Percentiles rank a stretch among this genome's conserved stretches.
Conservation (phyloP, 2,888 invertebrate genomes). For the Trypoxylon attenuatum region DNA sequence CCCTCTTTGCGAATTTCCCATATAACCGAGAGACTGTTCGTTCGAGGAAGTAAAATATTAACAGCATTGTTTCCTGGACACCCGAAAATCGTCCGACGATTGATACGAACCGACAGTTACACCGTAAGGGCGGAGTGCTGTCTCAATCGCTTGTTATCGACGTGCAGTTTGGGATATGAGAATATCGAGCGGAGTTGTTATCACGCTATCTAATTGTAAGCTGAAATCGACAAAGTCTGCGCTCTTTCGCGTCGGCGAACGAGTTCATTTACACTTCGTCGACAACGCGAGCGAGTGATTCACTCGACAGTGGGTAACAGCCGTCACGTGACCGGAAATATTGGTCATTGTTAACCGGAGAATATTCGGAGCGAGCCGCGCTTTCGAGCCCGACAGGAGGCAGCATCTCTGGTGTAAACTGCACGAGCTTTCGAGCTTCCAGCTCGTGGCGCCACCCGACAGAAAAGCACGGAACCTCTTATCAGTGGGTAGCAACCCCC, state of each 20-base stretch:
- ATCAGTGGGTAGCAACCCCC: constrained; percentile 30
- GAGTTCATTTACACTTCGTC: constrained; percentile 17
- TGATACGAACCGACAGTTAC: too few species aligned
- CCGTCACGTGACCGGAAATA: constrained; percentile 58
- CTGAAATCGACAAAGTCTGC: constrained; percentile 15
- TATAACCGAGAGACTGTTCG: too few species aligned
- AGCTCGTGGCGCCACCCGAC: constrained; percentile 60
- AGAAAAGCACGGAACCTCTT: constrained; percentile 55
- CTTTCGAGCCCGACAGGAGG: constrained; percentile 58
- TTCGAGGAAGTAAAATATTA: too few species aligned
- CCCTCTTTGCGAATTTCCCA: too few species aligned
- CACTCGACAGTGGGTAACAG: constrained; percentile 64
- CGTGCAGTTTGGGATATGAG: too few species aligned
- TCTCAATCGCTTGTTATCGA: too few species aligned
- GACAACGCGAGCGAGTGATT: constrained; percentile 35
- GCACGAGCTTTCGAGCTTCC: constrained; percentile 50
- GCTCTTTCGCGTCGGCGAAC: not conserved
- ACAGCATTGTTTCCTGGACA: too few species aligned
- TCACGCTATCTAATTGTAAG: constrained; percentile 14
- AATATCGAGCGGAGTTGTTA: not conserved
- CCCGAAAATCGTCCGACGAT: too few species aligned
- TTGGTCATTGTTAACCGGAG: constrained; percentile 60
- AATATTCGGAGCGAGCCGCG: constrained; percentile 46
- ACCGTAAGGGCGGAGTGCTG: too few species aligned
- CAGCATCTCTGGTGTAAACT: constrained; percentile 57